Evolutionary conservation across 2,888 invertebrate species (phyloP).

Genomic region (Aelia acuminata): DNA sequence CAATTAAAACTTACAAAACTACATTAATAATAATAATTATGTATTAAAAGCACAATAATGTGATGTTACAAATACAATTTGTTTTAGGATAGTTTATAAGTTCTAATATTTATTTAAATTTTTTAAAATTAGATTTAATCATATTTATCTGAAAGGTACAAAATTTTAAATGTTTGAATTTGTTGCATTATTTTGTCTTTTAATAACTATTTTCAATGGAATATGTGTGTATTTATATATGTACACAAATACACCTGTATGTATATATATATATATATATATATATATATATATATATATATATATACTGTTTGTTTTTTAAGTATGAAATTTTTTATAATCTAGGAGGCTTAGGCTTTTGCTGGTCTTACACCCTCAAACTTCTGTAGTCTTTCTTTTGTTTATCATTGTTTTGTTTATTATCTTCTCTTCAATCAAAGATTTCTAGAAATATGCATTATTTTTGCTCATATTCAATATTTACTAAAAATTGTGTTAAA

Average conservation of each 20-base stretch:
- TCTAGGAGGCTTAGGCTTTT: background rate
- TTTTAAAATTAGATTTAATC: background rate
- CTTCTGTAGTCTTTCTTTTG: background rate
- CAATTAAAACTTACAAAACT: too few species aligned
- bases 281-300: background rate
- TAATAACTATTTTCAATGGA: too few species aligned
- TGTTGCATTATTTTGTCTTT: background rate
- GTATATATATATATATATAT: background rate
- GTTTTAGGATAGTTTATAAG: background rate
- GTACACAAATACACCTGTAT: background rate
- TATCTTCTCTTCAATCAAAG: background rate
- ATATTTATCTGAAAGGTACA: background rate
- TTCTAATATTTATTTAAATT: background rate
- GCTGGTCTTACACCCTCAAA: background rate
- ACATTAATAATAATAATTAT: background rate
- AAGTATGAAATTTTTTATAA: background rate
- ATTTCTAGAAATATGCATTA: background rate
- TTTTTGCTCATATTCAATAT: background rate
- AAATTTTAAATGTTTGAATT: background rate
- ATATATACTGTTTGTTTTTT: background rate
- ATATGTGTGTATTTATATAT: too few species aligned
- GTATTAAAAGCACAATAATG: background rate
- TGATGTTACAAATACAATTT: background rate
- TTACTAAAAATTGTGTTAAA: background rate
- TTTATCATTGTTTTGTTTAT: background rate